Evolutionary conservation across 1,140 invertebrate species (phyloP).

Genomic region (Antheraea pernyi): DNA sequence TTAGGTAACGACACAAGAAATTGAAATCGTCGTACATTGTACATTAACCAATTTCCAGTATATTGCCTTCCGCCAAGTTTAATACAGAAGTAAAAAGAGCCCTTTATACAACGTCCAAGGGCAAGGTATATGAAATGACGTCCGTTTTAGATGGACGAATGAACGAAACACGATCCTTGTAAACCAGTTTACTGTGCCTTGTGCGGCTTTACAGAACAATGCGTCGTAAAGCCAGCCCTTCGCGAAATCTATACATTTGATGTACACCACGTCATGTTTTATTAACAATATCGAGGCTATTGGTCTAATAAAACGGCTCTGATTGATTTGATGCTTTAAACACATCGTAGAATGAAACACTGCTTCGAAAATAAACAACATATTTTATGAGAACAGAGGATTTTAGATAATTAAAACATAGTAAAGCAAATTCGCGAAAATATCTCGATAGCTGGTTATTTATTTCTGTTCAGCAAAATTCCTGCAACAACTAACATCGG

Average conservation of each 20-base stretch:
- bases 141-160: conserved; percentile 17
- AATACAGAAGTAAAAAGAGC: neutral
- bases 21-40: too few relatives aligned
- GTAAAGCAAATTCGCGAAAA: too few relatives aligned
- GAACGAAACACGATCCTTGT: conserved; percentile 33
- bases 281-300: conserved; percentile 3
- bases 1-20: too few relatives aligned
- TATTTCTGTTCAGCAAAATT: neutral
- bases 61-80: neutral
- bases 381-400: too few relatives aligned
- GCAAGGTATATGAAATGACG: neutral
- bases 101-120: conserved; percentile 2
- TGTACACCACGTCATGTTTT: conserved; percentile 5
- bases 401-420: too few relatives aligned
- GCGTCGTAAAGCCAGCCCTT: conserved; percentile 30
- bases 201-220: conserved; percentile 28
- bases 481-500: neutral
- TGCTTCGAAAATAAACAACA: too few relatives aligned
- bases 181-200: conserved; percentile 31
- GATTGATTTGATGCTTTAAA: neutral
- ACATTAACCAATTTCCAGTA: neutral
- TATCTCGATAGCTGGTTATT: neutral
- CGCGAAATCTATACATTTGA: conserved; percentile 16
- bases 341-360: neutral
- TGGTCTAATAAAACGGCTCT: neutral